A percentile compares a stretch with the other conserved stretches of the same genome.
Conservation (phyloP, 2,888 invertebrate species). For the Philonicus albiceps region DNA sequence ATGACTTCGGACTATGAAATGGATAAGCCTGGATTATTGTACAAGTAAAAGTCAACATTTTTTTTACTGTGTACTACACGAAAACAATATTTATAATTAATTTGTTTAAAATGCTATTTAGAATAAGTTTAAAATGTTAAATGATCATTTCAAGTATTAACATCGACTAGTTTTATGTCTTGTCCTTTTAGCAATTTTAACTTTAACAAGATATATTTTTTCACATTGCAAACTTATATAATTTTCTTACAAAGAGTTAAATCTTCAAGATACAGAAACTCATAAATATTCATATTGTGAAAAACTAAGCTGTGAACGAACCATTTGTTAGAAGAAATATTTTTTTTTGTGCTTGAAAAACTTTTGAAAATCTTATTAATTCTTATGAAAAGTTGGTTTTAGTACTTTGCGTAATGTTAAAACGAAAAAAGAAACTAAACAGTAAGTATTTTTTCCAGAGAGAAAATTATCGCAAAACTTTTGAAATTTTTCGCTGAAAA, state of each 20-base stretch:
- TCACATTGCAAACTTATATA: background rate
- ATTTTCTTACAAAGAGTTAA: background rate
- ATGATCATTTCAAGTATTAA: background rate
- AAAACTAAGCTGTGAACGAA: background rate
- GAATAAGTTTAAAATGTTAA: too few relatives aligned
- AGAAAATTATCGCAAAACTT: background rate
- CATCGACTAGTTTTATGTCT: background rate
- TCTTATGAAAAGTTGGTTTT: background rate
- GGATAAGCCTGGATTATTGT: too few relatives aligned
- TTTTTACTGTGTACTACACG: too few relatives aligned
- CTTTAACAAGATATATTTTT: background rate
- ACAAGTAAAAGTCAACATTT: too few relatives aligned
- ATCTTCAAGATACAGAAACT: background rate
- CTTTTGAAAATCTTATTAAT: background rate
- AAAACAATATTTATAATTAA: too few relatives aligned
- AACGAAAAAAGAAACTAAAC: background rate
- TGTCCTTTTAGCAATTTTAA: background rate
- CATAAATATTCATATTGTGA: background rate
- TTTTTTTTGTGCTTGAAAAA: background rate
- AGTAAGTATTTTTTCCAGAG: background rate
- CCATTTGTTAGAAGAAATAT: background rate
- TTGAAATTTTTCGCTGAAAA: background rate
- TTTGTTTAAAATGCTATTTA: too few relatives aligned
- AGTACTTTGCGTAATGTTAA: background rate
- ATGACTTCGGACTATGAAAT: too few relatives aligned